phyloP scores from a whole-genome alignment of 2,113 vertebrate genomes.

The Ameiurus melas region DNA sequence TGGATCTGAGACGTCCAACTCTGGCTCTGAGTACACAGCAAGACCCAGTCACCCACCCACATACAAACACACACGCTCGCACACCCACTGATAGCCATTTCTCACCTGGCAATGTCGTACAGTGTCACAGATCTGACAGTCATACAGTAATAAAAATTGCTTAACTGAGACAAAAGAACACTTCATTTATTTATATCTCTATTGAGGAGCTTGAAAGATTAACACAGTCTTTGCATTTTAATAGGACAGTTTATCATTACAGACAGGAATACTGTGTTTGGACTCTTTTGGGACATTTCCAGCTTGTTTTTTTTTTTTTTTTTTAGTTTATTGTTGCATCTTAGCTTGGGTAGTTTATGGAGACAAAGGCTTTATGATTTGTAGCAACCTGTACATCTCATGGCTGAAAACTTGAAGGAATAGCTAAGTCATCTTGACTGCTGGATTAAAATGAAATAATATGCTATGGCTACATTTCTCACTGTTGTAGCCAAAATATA shows the following conservation, averaged over 20 bases:
- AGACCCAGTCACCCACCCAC: slow-evolving; percentile 28
- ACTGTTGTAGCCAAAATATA: too few relatives aligned
- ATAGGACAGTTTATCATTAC: slow-evolving; percentile 27
- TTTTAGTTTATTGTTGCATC: background rate
- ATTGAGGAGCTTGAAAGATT: slow-evolving; percentile 40
- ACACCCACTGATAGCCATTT: slow-evolving; percentile 48
- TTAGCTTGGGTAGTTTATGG: background rate
- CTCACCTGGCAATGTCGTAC: slow-evolving; percentile 43
- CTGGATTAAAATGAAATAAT: background rate
- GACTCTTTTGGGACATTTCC: background rate
- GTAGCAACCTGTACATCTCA: background rate
- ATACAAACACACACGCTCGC: slow-evolving; percentile 26
- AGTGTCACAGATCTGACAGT: slow-evolving; percentile 38
- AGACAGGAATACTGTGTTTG: background rate
- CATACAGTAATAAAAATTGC: slow-evolving; percentile 44
- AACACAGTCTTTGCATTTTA: slow-evolving; percentile 24
- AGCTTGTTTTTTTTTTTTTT: background rate
- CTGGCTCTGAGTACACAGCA: slow-evolving; percentile 39
- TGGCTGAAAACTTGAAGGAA: background rate
- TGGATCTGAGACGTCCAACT: slow-evolving; percentile 54
- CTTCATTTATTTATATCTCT: slow-evolving; percentile 46
- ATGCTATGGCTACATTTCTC: background rate
- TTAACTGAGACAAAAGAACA: slow-evolving; percentile 47
- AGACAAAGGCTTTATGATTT: background rate
- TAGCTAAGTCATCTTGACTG: background rate